phyloP scores from a whole-genome alignment of 2,113 vertebrate genomes.

The Ptilonorhynchus violaceus region DNA sequence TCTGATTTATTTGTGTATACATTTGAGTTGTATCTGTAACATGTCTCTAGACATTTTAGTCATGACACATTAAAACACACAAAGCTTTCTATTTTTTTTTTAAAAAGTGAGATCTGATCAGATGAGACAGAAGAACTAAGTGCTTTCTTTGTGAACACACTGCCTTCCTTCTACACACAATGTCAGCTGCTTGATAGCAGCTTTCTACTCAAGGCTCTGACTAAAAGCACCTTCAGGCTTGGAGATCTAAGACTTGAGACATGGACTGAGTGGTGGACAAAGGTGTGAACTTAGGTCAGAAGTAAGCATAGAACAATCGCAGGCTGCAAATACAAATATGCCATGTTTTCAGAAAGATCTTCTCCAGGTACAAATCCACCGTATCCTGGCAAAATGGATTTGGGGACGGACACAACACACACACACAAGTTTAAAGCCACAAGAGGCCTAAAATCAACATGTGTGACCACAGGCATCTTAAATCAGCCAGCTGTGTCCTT shows the following conservation, averaged over 20 bases:
- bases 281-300: background rate
- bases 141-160: background rate
- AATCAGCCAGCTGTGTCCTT: background rate
- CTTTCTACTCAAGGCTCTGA: background rate
- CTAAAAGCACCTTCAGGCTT: background rate
- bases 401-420: background rate
- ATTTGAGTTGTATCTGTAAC: background rate
- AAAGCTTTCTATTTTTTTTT: background rate
- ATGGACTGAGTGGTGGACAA: background rate
- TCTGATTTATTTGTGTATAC: background rate
- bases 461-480: rapidly evolving
- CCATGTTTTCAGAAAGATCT: background rate
- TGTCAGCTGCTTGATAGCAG: background rate
- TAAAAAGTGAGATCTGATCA: background rate
- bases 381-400: background rate
- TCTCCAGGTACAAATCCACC: rapidly evolving
- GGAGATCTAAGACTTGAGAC: background rate
- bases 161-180: background rate
- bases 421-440: background rate
- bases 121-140: background rate
- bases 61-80: background rate
- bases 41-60: background rate
- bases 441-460: background rate
- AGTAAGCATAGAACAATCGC: background rate
- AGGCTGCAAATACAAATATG: background rate